These are phyloP conservation scores for Musca domestica DNA, from an alignment of 1,140 invertebrate genomes.

Conservation along the genomic window DNA sequence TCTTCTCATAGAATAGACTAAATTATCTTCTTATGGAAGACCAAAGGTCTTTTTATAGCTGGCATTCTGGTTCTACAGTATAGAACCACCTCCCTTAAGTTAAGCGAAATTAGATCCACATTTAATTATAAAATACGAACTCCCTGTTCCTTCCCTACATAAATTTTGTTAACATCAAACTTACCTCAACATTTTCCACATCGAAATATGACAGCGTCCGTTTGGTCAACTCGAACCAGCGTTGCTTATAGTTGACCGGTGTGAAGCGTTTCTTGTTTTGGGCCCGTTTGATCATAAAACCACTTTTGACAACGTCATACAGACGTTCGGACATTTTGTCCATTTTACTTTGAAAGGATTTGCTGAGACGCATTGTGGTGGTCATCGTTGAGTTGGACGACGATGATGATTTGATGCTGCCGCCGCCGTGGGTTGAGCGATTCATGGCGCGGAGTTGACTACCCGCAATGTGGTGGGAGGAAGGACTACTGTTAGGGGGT, in stretches of 20 bases:
- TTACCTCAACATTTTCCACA: conserved; percentile 71
- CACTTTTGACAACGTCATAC: conserved; percentile 58
- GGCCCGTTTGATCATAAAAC: conserved; percentile 81
- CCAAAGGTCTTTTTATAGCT: too few relatives aligned
- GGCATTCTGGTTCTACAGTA: too few relatives aligned
- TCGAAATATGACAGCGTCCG: conserved; percentile 77
- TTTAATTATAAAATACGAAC: too few relatives aligned
- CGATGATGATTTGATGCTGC: conserved; percentile 20
- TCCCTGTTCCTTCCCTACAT: too few relatives aligned
- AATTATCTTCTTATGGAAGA: too few relatives aligned
- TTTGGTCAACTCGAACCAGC: conserved; percentile 78
- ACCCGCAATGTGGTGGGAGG: too few relatives aligned
- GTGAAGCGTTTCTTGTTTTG: conserved; percentile 85
- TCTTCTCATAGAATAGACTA: too few relatives aligned
- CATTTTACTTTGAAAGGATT: conserved; percentile 48
- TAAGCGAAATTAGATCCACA: too few relatives aligned
- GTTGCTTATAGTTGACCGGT: conserved; percentile 79
- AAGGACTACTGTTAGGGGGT: too few relatives aligned
- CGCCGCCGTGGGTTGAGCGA: conserved; percentile 17
- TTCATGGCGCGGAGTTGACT: conserved; percentile 11
- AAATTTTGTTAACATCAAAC: too few relatives aligned
- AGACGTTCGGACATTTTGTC: conserved; percentile 47
- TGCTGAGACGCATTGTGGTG: conserved; percentile 38
- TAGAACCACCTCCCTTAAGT: too few relatives aligned
- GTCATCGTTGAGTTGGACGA: conserved; percentile 28